Percentiles rank a stretch among this genome's conserved stretches.
phyloP scores from a whole-genome alignment of 2,113 vertebrate genomes.

The Thomomys bottae region DNA sequence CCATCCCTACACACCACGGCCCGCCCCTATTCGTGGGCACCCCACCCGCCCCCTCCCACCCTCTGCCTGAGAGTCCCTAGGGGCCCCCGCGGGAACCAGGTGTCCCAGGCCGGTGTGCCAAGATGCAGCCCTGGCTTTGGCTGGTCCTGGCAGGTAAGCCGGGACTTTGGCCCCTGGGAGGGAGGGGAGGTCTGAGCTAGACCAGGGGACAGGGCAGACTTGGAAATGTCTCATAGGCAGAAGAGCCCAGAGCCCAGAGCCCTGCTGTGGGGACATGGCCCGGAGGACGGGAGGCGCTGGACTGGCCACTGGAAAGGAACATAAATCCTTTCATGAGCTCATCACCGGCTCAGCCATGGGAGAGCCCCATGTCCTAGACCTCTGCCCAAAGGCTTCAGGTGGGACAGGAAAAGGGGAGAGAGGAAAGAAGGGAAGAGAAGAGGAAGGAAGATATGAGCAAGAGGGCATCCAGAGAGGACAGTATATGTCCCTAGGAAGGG shows the following conservation, averaged over 20 bases:
- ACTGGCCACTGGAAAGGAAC: neutral
- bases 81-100: neutral
- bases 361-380: neutral
- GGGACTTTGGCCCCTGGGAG: no score
- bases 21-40: neutral
- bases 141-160: constrained; percentile 39
- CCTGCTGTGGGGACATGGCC: rapidly evolving
- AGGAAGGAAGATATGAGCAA: neutral
- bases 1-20: neutral
- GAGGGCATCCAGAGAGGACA: neutral
- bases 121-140: constrained; percentile 63
- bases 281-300: rapidly evolving
- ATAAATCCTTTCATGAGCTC: neutral
- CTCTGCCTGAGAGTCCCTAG: rapidly evolving
- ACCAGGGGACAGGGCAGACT: neutral
- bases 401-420: neutral
- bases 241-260: no score
- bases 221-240: neutral
- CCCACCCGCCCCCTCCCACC: neutral
- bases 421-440: no score
- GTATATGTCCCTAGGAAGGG: neutral
- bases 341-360: rapidly evolving
- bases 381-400: neutral
- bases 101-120: neutral
- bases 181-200: neutral